Evolutionary conservation across 2,113 vertebrate genomes (phyloP), one percentile per base, ranked within the genome.

Genomic region (Siniperca chuatsi): DNA sequence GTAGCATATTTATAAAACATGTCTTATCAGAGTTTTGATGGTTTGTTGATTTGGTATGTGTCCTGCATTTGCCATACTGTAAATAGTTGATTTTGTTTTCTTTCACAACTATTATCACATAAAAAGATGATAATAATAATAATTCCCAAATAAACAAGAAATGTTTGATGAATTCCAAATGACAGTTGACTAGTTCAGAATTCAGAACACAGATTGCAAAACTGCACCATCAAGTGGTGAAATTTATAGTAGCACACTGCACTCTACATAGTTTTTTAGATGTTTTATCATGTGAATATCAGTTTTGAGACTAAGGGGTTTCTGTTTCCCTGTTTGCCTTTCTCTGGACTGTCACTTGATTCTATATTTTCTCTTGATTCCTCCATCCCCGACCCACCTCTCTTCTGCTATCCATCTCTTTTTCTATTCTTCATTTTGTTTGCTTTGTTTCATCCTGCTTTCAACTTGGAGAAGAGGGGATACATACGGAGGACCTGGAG

Each of bases 381-480:
- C 29, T 87, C 67, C 61, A 68, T 76, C 42, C 40, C 55, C 10
- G 0, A 25, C 57, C 75, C 57, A 50, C 54, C 25, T 82, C 78
- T 68, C 57, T 40, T 77, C 20, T 74, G 60, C 78, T 62, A 8
- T 72, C 55, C 88, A 54, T 91, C 71, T 57, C 25, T 8, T 52
- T 73, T 75, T 90, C 89, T 52, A 8, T 48, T 79, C 72, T 85
- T 88, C 66, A 82, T 86, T 75, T 62, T 81, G 72, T 81, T 76
- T 78, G 70, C 54, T 91, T 50, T 90, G 77, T 90, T 92, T 92
- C 95, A 96, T 92, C 92, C 93, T 93, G 90, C 91, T 94, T 97
- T 95, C 96, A 93, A 94, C 92, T 95, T 98, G 97, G 97, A 99
- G 98, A 99, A 99, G 98, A 99, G 97, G 98, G 98, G 95, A 97